Base-by-base conservation (phyloP, 2,113 vertebrate species). In the Chionis minor region DNA sequence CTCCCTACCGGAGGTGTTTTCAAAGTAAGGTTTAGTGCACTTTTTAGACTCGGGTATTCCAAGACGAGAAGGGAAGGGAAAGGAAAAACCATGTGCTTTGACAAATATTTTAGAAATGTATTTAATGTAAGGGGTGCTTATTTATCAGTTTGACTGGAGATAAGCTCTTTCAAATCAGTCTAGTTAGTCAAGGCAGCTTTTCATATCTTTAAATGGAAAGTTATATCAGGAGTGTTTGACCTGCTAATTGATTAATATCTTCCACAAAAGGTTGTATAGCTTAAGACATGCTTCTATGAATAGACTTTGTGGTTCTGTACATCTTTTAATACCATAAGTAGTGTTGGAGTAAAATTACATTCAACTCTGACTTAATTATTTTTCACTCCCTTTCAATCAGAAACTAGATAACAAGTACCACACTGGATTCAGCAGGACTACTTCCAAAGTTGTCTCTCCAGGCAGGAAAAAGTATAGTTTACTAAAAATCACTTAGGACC, bases 381-480 rank as follows among this genome's bases (percentile, higher is more conserved):
- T 86, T 92, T 54, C 24, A 42, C 12, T 59, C 33, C 28, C 33
- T 80, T 92, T 84, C 51, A 59, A 3, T 59, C 51, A 81, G 62
- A 78, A 86, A 44, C 20, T 5, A 78, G 63, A 56, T 27, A n/a
- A n/a, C 5, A 40, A 73, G 19, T 44, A 54, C 35, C 42, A 44
- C 11, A 12, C 14, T 15, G 14, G 38, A 85, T 44, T 80, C 70
- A 88, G 66, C 32, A 74, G 22, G 28, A 32, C 73, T 52, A 61
- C 22, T 71, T 82, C 23, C 49, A 51, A n/a, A 79, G 19, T 73
- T 80, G 7, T 14, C 32, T 49, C 65, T 28, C 54, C 22, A 24
- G 0, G 0, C 16, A 22, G 23, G 11, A n/a, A 85, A 38, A 55
- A 10, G 4, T 22, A 7, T 20, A 23, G 6, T 30, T 86, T 67